Percentiles rank a stretch among this genome's conserved stretches.
phyloP scores from a whole-genome alignment of 2,113 vertebrate species.

The Eolophus roseicapilla region DNA sequence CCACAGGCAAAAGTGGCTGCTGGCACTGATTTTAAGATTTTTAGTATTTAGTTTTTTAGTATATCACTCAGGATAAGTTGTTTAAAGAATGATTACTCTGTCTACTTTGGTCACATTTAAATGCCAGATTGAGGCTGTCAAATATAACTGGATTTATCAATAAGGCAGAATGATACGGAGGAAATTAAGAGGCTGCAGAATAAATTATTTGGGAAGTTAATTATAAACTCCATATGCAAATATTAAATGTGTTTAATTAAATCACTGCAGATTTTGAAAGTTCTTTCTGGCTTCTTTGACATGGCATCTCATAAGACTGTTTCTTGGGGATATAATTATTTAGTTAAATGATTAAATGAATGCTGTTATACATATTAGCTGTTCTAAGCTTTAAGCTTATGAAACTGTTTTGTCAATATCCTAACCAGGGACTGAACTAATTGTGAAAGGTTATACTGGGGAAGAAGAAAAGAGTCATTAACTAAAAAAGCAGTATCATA shows the following conservation, averaged over 20 bases:
- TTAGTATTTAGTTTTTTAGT: not conserved
- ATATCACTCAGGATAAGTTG: not conserved
- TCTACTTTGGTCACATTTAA: constrained; percentile 35
- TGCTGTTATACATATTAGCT: not conserved
- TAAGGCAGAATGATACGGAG: not conserved
- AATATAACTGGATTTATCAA: constrained; percentile 54
- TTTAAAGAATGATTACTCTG: constrained; percentile 21
- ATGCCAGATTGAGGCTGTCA: constrained; percentile 21
- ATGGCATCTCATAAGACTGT: constrained; percentile 1
- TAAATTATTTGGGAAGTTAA: constrained; percentile 47
- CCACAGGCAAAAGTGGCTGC: not conserved
- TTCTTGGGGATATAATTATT: constrained; percentile 55
- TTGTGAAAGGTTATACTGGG: not conserved
- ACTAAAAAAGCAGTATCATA: not conserved
- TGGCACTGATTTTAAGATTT: not conserved
- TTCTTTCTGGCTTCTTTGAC: constrained; percentile 34
- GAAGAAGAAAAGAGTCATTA: not conserved
- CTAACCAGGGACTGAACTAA: not conserved
- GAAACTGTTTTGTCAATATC: not conserved
- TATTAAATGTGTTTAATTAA: constrained; percentile 60
- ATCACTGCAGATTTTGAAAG: constrained; percentile 40
- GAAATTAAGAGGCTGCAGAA: constrained; percentile 47
- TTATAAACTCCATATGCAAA: constrained; percentile 63
- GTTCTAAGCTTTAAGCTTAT: constrained; percentile 6
- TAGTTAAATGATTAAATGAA: constrained; percentile 61